A percentile compares a stretch with the other conserved stretches of the same genome.
Conservation (phyloP, 2,888 invertebrate species). For the Drosophila emarginata region DNA sequence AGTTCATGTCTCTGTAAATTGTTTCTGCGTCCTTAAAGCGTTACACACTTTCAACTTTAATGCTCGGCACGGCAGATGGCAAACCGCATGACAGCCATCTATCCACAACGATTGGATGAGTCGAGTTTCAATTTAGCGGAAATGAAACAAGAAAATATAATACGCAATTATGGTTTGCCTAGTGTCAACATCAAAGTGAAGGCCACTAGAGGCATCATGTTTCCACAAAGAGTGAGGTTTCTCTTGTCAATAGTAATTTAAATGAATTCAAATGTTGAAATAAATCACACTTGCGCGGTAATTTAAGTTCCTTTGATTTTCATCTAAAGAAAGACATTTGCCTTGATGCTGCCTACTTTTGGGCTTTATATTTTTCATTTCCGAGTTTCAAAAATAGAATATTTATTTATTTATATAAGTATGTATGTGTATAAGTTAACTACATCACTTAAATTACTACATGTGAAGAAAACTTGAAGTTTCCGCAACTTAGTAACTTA, state of each 20-base stretch:
- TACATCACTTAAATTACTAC: too few relatives aligned
- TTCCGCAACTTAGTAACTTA: too few relatives aligned
- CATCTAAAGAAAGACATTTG: neutral
- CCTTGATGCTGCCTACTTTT: neutral
- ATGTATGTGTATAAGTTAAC: too few relatives aligned
- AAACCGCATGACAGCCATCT: constrained; percentile 18
- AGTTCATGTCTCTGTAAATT: constrained; percentile 43
- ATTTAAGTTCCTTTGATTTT: neutral
- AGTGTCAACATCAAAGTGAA: constrained; percentile 12
- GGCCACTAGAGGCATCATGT: constrained; percentile 9
- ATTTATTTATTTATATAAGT: too few relatives aligned
- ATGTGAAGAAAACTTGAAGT: too few relatives aligned
- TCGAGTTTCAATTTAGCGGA: constrained; percentile 7
- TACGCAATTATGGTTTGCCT: constrained; percentile 14
- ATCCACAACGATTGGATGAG: constrained; percentile 7
- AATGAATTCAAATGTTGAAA: neutral
- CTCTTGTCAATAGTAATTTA: neutral
- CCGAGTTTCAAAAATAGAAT: too few relatives aligned
- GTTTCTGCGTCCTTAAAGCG: constrained; percentile 25
- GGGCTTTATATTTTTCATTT: neutral
- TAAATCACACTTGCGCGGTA: neutral
- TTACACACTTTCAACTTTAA: constrained; percentile 45
- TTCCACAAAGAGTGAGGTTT: neutral
- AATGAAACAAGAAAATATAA: constrained; percentile 6
- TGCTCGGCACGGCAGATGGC: constrained; percentile 33